Evolutionary conservation across 1,140 invertebrate genomes (phyloP), one percentile per base, ranked within the genome.

Genomic region (Megalopta genalis): DNA sequence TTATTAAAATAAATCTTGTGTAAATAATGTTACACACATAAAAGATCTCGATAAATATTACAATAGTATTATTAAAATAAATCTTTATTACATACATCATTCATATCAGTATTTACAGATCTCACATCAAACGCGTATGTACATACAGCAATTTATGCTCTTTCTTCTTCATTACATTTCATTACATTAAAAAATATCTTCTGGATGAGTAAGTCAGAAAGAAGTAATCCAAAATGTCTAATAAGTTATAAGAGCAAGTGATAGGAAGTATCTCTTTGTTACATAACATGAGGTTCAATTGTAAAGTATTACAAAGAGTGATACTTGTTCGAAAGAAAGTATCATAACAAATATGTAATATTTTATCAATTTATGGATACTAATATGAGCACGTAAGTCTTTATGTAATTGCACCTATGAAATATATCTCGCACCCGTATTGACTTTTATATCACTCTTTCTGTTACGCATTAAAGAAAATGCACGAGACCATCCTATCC

Each of bases 51-150:
- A 71, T 54, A 83, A 80, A 70, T 32, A 52, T 12, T 6, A 57
- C 42, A 60, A 62, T 71, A 54, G 57, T 71, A 63, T 77, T 86
- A 86, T 75, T 82, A 86, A 86, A 86, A 86, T 86, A 86, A 80
- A 83, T 80, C 70, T 86, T 86, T 86, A 86, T 86, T 86, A 82
- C 64, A 75, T 71, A 77, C n/a, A 73, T 81, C 39, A 60, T 86
- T 85, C 70, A 59, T 82, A 76, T 70, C 62, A 75, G 59, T 86
- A 86, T 86, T 76, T 86, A 85, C 85, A 86, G 71, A 80, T 85
- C 71, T 85, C 25, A 54, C 57, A 39, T 72, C 49, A 80, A 82
- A 80, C 60, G 25, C 21, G 71, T 80, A 82, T 77, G 21, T 86
- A 82, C 85, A 63, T 80, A 68, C 81, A 86, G 42, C 23, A 70